phyloP scores from a whole-genome alignment of 2,797 vertebrate genomes.

The Sebastiscus albofasciatus region DNA sequence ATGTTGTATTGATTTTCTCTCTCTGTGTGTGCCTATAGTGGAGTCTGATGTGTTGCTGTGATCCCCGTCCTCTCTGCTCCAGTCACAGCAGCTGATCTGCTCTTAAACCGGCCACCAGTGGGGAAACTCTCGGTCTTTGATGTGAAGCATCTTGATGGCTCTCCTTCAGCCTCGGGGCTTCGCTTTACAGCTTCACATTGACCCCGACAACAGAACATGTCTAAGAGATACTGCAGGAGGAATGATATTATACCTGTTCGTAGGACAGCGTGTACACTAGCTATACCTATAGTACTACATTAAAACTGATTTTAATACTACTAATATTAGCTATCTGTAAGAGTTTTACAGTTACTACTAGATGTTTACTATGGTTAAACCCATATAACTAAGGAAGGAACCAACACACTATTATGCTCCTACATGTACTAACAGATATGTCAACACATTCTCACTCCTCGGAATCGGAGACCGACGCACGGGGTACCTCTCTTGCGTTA shows the following conservation, averaged over 20 bases:
- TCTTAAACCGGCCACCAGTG: constrained; percentile 35
- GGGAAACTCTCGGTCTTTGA: constrained; percentile 42
- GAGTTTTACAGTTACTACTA: not conserved
- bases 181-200: constrained; percentile 35
- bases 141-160: constrained; percentile 58
- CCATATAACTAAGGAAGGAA: not conserved
- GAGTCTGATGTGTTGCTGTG: constrained; percentile 16
- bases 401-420: no score
- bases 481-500: accelerated
- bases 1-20: constrained; percentile 41
- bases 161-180: constrained; percentile 38
- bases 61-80: constrained; percentile 32
- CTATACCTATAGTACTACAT: not conserved
- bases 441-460: not conserved
- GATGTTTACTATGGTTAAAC: not conserved
- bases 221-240: constrained; percentile 21
- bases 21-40: constrained; percentile 7
- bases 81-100: constrained; percentile 48
- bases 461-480: no score
- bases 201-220: constrained; percentile 28
- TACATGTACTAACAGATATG: not conserved
- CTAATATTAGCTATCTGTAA: not conserved
- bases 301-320: not conserved
- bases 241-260: not conserved
- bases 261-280: not conserved